Evolutionary conservation across 2,113 vertebrate species (phyloP), one percentile per base, ranked within the genome.

Genomic region (Brachypodius melanocephalos): DNA sequence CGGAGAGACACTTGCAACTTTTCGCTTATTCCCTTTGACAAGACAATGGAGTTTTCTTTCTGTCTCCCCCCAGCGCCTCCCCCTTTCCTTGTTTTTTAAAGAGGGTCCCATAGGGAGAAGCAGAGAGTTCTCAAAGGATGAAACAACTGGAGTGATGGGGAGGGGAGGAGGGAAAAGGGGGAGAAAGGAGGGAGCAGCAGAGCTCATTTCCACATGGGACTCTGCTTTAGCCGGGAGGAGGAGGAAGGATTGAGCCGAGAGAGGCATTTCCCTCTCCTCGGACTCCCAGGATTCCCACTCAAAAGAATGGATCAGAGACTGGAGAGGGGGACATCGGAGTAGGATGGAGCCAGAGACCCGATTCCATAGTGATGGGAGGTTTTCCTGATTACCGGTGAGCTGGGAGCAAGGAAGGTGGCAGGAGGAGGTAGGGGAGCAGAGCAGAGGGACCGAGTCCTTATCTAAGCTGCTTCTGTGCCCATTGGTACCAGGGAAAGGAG

Each of bases 21-120:
- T 38, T 94, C 94, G 55, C 94, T 95, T 96, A 95, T 96, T 96
- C 92, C 67, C 93, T 97, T 97, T 97, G 96, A 97, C 94, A 97
- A 97, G 96, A 93, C 92, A 89, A 90, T 92, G 90, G 90, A 91
- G 96, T 90, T 90, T 95, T 91, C 76, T 80, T 82, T 69, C 76
- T 14, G 6, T 20, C 19, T 54, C 51, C 21, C 55, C 28, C 3
- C 12, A 0, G 0, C 2, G 10, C 32, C 5, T 40, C 57, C 40
- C 79, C 49, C 31, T 52, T 49, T 49, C 45, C 89, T 94, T 95
- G 87, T 92, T 93, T 97, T 97, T 94, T 85, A 93, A 95, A 93
- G 93, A 82, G 90, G 83, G 95, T 97, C 96, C 96, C 93, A 92
- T 21, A 85, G 93, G 95, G 94, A 96, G 86, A 88, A 52, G 92